Percentiles rank a stretch among this genome's conserved stretches.
Evolutionary conservation across 2,113 vertebrate species (phyloP).

Genomic region (Sialia sialis): DNA sequence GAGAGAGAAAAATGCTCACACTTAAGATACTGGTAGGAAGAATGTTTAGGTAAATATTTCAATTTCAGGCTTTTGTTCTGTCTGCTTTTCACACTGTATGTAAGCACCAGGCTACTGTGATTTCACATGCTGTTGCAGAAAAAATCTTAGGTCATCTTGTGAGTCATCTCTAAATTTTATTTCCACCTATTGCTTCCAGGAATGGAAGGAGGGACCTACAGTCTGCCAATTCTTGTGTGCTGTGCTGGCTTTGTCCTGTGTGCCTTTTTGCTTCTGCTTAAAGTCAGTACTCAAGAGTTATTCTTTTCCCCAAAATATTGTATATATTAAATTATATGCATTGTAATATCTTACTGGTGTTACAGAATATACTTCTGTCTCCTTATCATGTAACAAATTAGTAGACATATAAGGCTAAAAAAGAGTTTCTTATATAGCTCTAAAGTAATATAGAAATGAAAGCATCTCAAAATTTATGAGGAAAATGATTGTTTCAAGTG

Average conservation of each 20-base stretch:
- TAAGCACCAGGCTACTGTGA: background rate
- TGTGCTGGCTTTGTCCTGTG: background rate
- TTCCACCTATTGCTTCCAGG: background rate
- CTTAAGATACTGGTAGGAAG: background rate
- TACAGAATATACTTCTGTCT: background rate
- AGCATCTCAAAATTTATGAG: background rate
- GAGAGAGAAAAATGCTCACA: background rate
- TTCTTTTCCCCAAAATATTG: background rate
- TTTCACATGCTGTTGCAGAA: background rate
- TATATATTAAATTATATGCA: background rate
- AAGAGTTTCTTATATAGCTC: background rate
- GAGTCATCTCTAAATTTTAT: background rate
- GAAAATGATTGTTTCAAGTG: background rate
- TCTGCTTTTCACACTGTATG: background rate
- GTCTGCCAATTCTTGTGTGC: background rate
- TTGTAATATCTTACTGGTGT: background rate
- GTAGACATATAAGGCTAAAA: background rate
- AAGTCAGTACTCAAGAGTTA: background rate
- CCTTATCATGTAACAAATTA: background rate
- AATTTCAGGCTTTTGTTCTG: background rate
- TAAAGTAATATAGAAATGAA: background rate
- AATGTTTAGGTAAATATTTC: background rate
- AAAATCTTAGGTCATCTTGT: background rate
- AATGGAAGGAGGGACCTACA: background rate
- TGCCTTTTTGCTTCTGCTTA: background rate